Percentiles rank a stretch among this genome's conserved stretches.
Conservation (phyloP, 2,888 invertebrate species). For the Rotaria magnacalcarata region DNA sequence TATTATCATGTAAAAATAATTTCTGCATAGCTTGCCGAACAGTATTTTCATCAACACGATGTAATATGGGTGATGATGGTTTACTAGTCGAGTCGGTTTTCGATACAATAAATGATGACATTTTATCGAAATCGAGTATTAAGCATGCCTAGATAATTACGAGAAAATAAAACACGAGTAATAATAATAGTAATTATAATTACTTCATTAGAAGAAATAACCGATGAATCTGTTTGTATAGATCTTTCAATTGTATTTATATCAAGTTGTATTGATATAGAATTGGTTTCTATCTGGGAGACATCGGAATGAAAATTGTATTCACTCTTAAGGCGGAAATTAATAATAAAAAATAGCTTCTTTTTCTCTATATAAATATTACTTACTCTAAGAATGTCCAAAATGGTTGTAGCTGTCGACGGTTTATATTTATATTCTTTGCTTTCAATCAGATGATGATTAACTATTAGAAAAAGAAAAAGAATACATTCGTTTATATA, state of each 20-base stretch:
- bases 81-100: not conserved
- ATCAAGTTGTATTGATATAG: not conserved
- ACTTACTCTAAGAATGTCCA: not conserved
- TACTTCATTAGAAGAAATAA: not conserved
- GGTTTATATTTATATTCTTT: constrained; percentile 26
- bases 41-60: not conserved
- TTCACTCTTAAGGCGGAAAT: not conserved
- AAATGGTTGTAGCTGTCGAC: not conserved
- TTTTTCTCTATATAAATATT: not conserved
- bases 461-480: constrained; percentile 3
- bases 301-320: not conserved
- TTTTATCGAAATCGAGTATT: not conserved
- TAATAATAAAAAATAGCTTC: not conserved
- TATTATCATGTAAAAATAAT: constrained; percentile 4
- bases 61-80: not conserved
- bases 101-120: constrained; percentile 8
- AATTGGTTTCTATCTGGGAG: not conserved
- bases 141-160: not conserved
- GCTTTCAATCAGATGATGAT: constrained; percentile 3
- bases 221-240: not conserved
- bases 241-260: not conserved
- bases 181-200: no score
- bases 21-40: not conserved
- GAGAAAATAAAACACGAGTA: not conserved
- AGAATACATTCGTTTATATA: not conserved